Conservation (phyloP, 2,113 vertebrate genomes). For the Gnathonemus echidnorhynchus region DNA sequence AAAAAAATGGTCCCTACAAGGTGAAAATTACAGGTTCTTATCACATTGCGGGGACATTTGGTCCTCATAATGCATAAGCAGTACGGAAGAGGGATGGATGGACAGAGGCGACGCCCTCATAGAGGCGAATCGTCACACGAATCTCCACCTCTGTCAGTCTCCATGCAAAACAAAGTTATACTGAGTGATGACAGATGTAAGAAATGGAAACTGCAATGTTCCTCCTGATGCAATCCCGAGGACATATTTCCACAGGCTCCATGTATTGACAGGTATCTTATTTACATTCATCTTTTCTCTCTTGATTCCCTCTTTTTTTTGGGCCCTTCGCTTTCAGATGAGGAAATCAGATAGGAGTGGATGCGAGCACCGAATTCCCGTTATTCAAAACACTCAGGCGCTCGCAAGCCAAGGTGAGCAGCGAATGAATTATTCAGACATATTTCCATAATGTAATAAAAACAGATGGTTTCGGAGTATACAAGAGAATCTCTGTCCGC, state of each 20-base stretch:
- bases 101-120: background rate
- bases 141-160: background rate
- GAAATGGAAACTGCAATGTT: background rate
- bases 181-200: background rate
- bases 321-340: constrained; percentile 7
- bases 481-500: constrained; percentile 24
- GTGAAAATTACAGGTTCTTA: background rate
- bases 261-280: constrained; percentile 18
- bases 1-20: background rate
- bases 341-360: constrained; percentile 1
- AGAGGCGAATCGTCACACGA: background rate
- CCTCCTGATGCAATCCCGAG: background rate
- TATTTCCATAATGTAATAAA: constrained; percentile 17
- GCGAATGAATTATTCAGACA: constrained; percentile 31
- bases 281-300: constrained; percentile 26
- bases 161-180: background rate
- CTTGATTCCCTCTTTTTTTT: background rate
- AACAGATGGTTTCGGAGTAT: constrained; percentile 21
- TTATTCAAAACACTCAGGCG: constrained; percentile 19
- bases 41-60: background rate
- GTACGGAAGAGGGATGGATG: background rate
- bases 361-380: constrained; percentile 8
- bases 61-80: background rate
- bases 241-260: background rate
- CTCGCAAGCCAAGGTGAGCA: constrained; percentile 31